Conservation (phyloP, 23 tunicate genomes). For the Styela clava region DNA sequence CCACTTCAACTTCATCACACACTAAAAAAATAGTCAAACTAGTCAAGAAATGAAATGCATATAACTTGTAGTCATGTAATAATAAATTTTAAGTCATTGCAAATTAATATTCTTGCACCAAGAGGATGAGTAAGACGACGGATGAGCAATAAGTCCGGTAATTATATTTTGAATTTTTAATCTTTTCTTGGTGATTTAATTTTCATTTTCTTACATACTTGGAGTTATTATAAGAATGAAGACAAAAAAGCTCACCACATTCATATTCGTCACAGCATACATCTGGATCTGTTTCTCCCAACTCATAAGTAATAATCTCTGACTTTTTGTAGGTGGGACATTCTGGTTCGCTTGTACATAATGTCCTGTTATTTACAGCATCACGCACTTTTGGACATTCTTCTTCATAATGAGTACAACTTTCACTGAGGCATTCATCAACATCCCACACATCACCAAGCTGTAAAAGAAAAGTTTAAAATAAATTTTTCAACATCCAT, state of each 20-base stretch:
- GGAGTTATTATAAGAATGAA: background rate
- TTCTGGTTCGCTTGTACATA: background rate
- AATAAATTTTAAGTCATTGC: too few species aligned
- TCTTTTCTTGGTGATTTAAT: too few species aligned
- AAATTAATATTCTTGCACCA: too few species aligned
- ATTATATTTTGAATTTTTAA: too few species aligned
- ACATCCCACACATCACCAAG: constrained; percentile 9
- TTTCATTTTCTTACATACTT: too few species aligned
- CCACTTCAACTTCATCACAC: background rate
- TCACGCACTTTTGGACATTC: constrained; percentile 18
- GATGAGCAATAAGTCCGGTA: too few species aligned
- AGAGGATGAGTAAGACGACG: too few species aligned
- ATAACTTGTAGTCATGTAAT: too few species aligned
- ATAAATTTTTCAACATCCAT: background rate
- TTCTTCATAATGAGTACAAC: background rate
- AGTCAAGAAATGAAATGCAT: background rate
- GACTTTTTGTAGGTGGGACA: background rate
- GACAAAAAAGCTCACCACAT: constrained; percentile 6
- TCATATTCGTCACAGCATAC: constrained; percentile 11
- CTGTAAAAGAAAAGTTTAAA: background rate
- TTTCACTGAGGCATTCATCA: background rate
- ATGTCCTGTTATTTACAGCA: background rate
- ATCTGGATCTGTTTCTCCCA: constrained; percentile 8
- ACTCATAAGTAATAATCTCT: background rate
- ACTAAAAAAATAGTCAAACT: constrained; percentile 5